Conservation (phyloP, 1,140 invertebrate genomes). For the Sitophilus oryzae region DNA sequence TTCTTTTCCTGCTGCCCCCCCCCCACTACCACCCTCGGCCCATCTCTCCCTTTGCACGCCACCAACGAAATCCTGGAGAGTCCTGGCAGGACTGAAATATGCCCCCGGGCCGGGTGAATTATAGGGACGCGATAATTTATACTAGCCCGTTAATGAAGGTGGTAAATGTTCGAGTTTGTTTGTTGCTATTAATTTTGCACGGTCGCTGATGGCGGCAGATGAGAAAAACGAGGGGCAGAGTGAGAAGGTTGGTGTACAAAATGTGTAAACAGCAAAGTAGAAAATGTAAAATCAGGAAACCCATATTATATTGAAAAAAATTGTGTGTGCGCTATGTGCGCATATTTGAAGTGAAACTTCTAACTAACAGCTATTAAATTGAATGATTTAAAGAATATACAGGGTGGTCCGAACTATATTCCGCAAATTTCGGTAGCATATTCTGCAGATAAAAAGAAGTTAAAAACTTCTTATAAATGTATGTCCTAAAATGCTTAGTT, state of each 20-base stretch:
- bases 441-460: too few relatives aligned
- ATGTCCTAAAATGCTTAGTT: too few relatives aligned
- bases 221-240: slow-evolving; percentile 13
- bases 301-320: too few relatives aligned
- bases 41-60: not conserved
- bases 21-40: not conserved
- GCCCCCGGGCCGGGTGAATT: slow-evolving; percentile 32
- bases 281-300: too few relatives aligned
- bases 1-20: not conserved
- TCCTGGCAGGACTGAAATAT: slow-evolving; percentile 22
- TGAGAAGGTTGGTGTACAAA: not conserved
- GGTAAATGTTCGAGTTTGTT: slow-evolving; percentile 38
- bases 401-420: too few relatives aligned
- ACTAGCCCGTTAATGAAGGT: slow-evolving; percentile 38
- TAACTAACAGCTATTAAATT: too few relatives aligned
- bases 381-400: too few relatives aligned
- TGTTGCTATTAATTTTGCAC: slow-evolving; percentile 33
- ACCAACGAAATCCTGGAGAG: not conserved
- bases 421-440: too few relatives aligned
- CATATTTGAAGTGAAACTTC: too few relatives aligned
- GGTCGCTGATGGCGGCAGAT: slow-evolving; percentile 13
- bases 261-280: too few relatives aligned
- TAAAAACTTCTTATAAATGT: too few relatives aligned
- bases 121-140: slow-evolving; percentile 40
- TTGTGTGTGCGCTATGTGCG: too few relatives aligned